Conservation (phyloP, 2,797 vertebrate genomes). For the Peromyscus eremicus region DNA sequence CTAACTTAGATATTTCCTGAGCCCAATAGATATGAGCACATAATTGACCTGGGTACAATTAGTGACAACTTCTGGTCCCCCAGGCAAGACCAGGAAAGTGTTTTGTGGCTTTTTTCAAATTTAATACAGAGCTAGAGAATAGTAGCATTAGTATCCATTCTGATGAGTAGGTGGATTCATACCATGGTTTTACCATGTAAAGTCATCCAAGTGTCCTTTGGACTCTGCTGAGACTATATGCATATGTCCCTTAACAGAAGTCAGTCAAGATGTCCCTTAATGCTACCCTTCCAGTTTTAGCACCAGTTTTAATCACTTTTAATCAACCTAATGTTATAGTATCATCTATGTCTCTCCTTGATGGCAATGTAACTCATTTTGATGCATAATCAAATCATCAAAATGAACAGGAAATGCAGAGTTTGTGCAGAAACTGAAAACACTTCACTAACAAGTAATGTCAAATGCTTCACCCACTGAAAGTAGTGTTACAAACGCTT, state of each 20-base stretch:
- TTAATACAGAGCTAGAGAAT: not conserved
- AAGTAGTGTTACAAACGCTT: not conserved
- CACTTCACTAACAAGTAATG: not conserved
- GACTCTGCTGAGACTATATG: not conserved
- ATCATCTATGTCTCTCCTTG: not conserved
- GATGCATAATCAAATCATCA: not conserved
- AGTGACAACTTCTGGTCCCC: not conserved
- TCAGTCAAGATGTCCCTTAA: not conserved
- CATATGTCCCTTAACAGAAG: not conserved
- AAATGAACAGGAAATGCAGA: not conserved
- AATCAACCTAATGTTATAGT: slow-evolving; percentile 30
- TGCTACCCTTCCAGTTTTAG: not conserved
- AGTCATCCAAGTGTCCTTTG: not conserved
- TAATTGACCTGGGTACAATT: not conserved
- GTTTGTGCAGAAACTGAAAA: not conserved
- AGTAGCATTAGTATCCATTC: not conserved
- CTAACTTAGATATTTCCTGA: not conserved
- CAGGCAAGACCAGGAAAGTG: not conserved
- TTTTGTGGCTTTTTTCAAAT: not conserved
- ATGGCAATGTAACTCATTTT: not conserved
- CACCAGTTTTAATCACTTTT: slow-evolving; percentile 23
- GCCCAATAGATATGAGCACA: not conserved
- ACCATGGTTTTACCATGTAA: not conserved
- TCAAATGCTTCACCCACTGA: not conserved
- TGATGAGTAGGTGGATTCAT: not conserved